Conservation (phyloP, 2,888 invertebrate genomes). For the Toxonevra muliebris region DNA sequence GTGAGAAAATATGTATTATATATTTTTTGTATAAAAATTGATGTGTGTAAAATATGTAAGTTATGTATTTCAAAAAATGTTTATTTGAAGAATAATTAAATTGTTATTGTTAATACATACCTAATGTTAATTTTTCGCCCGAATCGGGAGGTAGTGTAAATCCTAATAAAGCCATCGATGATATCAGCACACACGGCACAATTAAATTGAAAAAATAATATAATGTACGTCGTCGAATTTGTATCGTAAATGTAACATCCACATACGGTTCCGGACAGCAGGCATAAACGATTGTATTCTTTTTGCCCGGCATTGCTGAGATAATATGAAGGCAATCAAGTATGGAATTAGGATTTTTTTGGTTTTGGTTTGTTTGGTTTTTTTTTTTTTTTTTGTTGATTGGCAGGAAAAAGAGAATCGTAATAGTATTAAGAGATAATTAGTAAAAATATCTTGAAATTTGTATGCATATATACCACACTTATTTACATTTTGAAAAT, state of each 20-base stretch:
- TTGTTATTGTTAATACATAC: conserved; percentile 55
- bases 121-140: conserved; percentile 66
- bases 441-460: background rate
- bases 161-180: conserved; percentile 97
- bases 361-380: background rate
- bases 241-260: conserved; percentile 92
- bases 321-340: background rate
- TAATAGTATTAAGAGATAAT: background rate
- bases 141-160: conserved; percentile 96
- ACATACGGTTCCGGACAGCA: conserved; percentile 95
- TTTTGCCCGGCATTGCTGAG: conserved; percentile 89
- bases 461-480: no score
- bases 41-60: background rate
- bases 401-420: no score
- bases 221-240: conserved; percentile 93
- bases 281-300: conserved; percentile 89
- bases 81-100: background rate
- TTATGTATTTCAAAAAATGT: background rate
- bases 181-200: conserved; percentile 98
- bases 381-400: conserved; percentile 11
- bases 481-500: no score
- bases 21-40: conserved; percentile 7
- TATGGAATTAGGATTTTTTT: conserved; percentile 7
- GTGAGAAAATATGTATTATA: conserved; percentile 20
- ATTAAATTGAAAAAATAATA: conserved; percentile 99